A percentile compares a stretch with the other conserved stretches of the same genome.
phyloP scores from a whole-genome alignment of 2,888 invertebrate species.

The Dryococelus australis region DNA sequence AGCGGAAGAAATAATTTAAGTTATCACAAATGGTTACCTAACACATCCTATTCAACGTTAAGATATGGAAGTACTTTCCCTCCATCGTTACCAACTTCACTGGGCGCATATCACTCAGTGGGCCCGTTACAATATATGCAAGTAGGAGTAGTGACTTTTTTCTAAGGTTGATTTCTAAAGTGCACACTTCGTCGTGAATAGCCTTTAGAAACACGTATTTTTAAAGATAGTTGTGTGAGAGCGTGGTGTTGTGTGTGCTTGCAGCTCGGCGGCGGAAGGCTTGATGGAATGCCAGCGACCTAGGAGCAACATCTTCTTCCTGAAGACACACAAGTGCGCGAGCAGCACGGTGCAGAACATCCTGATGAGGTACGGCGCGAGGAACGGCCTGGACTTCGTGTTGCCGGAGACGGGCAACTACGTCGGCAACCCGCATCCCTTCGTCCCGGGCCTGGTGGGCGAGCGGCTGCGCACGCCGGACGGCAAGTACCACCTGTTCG shows the following conservation, averaged over 20 bases:
- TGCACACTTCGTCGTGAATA: too few relatives aligned
- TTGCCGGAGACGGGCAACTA: constrained; percentile 12
- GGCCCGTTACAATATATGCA: too few relatives aligned
- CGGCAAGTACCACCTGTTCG: constrained; percentile 3
- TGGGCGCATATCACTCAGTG: too few relatives aligned
- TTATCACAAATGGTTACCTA: too few relatives aligned
- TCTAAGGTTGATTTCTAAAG: too few relatives aligned
- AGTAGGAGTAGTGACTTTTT: too few relatives aligned
- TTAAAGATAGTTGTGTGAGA: too few relatives aligned
- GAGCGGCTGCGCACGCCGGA: not conserved
- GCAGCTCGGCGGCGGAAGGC: not conserved
- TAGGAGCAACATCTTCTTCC: constrained; percentile 21
- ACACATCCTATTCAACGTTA: too few relatives aligned
- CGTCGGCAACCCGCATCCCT: constrained; percentile 19
- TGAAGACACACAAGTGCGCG: constrained; percentile 29
- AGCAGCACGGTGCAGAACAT: constrained; percentile 28
- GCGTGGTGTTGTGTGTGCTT: not conserved
- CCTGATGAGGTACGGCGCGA: constrained; percentile 17
- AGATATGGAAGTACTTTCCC: too few relatives aligned
- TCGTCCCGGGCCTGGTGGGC: not conserved
- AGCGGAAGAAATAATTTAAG: too few relatives aligned
- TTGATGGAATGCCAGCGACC: not conserved
- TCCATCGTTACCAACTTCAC: too few relatives aligned
- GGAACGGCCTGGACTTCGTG: constrained; percentile 13
- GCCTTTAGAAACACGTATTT: too few relatives aligned